These are phyloP conservation scores for Chrosomus eos DNA, from an alignment of 2,797 vertebrate genomes.

Conservation along the genomic window DNA sequence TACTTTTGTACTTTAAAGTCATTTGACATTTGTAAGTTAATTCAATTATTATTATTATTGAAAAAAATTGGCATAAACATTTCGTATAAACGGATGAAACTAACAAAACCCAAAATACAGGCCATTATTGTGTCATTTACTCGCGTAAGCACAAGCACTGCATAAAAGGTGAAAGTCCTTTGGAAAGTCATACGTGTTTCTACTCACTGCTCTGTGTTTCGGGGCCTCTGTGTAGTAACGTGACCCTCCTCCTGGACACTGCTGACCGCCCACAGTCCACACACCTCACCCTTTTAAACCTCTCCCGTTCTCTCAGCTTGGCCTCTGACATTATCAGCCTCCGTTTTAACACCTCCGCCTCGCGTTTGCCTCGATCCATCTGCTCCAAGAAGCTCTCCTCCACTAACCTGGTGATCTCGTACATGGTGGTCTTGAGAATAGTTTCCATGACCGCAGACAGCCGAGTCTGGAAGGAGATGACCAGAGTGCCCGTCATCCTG, in stretches of 20 bases:
- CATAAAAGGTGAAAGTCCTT: neutral
- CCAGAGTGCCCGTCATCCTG: constrained; percentile 71
- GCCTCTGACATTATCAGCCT: constrained; percentile 72
- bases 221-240: constrained; percentile 32
- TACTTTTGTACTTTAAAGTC: neutral
- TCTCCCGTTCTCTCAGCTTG: constrained; percentile 60
- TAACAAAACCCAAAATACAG: neutral
- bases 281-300: constrained; percentile 56
- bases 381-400: constrained; percentile 79
- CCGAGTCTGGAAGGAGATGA: constrained; percentile 79
- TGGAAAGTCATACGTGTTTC: neutral
- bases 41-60: neutral
- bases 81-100: too few relatives aligned
- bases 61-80: neutral
- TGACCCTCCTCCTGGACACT: constrained; percentile 48
- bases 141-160: neutral
- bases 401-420: constrained; percentile 77
- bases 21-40: neutral
- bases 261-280: constrained; percentile 59
- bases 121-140: too few relatives aligned
- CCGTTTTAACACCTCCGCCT: constrained; percentile 72
- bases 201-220: constrained; percentile 52
- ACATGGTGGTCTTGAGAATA: constrained; percentile 78
- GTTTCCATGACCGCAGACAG: constrained; percentile 81
- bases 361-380: constrained; percentile 72